These are phyloP conservation scores for Salvelinus namaycush DNA, from an alignment of 2,113 vertebrate species.

Conservation along the genomic window DNA sequence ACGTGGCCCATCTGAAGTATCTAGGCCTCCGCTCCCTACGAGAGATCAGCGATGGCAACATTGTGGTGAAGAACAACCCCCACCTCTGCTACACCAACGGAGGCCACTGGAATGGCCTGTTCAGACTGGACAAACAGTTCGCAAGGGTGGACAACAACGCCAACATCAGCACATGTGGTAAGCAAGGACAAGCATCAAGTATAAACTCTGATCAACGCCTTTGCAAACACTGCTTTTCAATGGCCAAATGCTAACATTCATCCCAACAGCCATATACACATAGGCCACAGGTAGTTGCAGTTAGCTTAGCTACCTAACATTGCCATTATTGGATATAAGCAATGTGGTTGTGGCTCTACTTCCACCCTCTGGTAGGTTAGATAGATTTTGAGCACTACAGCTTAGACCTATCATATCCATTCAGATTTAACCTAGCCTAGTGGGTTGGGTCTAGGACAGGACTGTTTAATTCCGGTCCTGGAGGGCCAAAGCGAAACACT, in stretches of 20 bases:
- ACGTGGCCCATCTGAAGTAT: conserved; percentile 64
- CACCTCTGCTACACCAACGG: conserved; percentile 79
- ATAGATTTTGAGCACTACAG: too few relatives aligned
- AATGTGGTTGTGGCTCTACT: too few relatives aligned
- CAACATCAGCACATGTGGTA: conserved; percentile 44
- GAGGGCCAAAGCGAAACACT: too few relatives aligned
- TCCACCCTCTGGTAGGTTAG: too few relatives aligned
- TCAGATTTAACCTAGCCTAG: too few relatives aligned
- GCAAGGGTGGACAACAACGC: neutral
- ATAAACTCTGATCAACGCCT: neutral
- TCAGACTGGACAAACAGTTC: conserved; percentile 58
- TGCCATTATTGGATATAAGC: neutral
- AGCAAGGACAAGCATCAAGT: neutral
- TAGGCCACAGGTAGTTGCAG: neutral
- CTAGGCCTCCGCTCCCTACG: conserved; percentile 86
- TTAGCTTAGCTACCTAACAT: neutral
- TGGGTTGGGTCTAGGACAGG: neutral
- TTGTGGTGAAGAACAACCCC: conserved; percentile 75
- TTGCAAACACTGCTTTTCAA: neutral
- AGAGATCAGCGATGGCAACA: conserved; percentile 87
- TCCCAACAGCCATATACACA: too few relatives aligned
- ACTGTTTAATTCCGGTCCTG: too few relatives aligned
- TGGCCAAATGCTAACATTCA: too few relatives aligned
- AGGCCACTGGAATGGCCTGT: conserved; percentile 79
- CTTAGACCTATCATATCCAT: too few relatives aligned